Conservation (phyloP, 2,888 invertebrate genomes). For the Lasioglossum morio region DNA sequence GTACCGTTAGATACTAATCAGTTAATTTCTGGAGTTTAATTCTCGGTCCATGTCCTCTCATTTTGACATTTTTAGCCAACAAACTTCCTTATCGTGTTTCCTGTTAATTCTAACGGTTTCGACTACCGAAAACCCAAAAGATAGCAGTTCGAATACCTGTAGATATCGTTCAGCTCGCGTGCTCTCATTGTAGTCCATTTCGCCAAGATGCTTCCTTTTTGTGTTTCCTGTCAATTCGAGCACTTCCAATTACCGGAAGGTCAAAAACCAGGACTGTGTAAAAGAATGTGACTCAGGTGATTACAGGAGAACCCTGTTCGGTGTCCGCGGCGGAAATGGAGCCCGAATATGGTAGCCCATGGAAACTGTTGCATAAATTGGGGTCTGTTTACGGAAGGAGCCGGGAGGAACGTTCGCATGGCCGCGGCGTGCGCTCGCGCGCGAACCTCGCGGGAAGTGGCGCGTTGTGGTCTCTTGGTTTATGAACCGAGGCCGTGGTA, state of each 20-base stretch:
- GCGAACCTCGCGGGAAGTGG: slow-evolving; percentile 36
- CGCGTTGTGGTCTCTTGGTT: slow-evolving; percentile 51
- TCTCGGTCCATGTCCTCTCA: not conserved
- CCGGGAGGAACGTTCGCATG: slow-evolving; percentile 37
- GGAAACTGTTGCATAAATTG: slow-evolving; percentile 61
- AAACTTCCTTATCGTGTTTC: not conserved
- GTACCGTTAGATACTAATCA: not conserved
- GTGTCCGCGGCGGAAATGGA: not conserved
- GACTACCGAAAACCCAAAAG: not conserved
- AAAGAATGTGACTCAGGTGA: not conserved
- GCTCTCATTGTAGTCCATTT: no score
- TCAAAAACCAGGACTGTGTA: not conserved
- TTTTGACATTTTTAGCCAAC: not conserved
- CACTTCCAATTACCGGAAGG: not conserved
- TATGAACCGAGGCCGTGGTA: slow-evolving; percentile 51
- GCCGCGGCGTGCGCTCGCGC: slow-evolving; percentile 11
- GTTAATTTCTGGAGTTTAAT: no score
- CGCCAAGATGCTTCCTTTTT: no score
- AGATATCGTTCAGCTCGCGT: no score
- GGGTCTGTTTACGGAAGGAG: slow-evolving; percentile 70
- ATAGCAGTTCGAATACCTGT: no score
- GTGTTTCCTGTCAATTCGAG: not conserved
- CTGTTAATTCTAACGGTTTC: not conserved
- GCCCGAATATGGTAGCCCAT: not conserved
- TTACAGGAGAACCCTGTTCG: not conserved